A percentile compares a stretch with the other conserved stretches of the same genome.
Conservation (phyloP, 2,113 vertebrate genomes). For the Varanus komodoensis region DNA sequence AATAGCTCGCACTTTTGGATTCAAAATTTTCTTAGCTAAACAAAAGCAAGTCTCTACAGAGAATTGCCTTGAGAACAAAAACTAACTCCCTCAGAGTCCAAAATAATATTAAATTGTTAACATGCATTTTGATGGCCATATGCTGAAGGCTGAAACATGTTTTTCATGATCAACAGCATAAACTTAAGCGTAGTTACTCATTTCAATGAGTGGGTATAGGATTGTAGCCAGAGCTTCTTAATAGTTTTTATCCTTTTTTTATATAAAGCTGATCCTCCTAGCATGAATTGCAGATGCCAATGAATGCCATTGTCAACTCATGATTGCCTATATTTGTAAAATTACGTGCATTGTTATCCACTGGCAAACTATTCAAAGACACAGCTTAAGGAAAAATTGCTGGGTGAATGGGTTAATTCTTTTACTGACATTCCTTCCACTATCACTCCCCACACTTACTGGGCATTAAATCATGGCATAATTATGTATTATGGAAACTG, state of each 20-base stretch:
- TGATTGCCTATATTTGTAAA: conserved; percentile 67
- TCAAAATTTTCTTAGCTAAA: background rate
- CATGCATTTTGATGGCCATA: background rate
- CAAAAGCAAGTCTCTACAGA: background rate
- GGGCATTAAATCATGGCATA: conserved; percentile 71
- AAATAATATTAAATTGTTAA: background rate
- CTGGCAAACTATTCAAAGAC: conserved; percentile 68
- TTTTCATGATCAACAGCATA: background rate
- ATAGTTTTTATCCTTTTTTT: conserved; percentile 40
- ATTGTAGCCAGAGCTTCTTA: conserved; percentile 20
- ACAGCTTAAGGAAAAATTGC: conserved; percentile 61
- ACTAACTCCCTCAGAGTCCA: conserved; percentile 17
- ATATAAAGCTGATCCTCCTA: conserved; percentile 43
- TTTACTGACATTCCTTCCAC: conserved; percentile 58
- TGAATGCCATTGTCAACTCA: conserved; percentile 56
- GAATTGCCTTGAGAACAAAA: conserved; percentile 24
- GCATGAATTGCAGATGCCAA: conserved; percentile 55
- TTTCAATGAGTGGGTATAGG: background rate
- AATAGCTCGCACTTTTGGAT: background rate
- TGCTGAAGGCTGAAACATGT: background rate
- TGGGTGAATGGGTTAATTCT: conserved; percentile 61
- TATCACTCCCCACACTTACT: fast-evolving
- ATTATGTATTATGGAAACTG: conserved; percentile 68
- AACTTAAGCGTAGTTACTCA: background rate
- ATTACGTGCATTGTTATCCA: conserved; percentile 73